Base-by-base conservation (phyloP, 2,888 invertebrate species). In the Ophion ellenae region DNA sequence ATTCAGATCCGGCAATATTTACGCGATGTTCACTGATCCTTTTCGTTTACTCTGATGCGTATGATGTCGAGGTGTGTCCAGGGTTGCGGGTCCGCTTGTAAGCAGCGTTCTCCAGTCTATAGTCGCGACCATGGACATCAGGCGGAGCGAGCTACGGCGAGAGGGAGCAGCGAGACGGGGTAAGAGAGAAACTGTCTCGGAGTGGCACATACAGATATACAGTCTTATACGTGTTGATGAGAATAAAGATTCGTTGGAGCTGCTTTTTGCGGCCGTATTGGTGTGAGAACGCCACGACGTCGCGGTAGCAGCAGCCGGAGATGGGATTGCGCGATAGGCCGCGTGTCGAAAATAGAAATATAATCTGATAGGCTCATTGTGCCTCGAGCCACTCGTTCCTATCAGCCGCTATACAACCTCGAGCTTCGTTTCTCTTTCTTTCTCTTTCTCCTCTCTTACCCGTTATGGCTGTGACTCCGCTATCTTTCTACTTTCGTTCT, bases 341-440 rank as follows among this genome's bases (percentile, higher is more conserved):
- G 92, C 92, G 93, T 93, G 93, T 93, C 93, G 93, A 93, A 93
- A 93, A 93, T 93, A 93, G 93, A 93, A 93, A 93, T 93, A 93
- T 93, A 93, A 93, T 93, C 93, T 93, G 93, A 93, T 93, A 93
- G 93, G 92, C 93, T 93, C 92, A 93, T 93, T 93, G 93, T 93
- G 93, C 93, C 93, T 82, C 88, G 89, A 93, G 93, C 92, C 90
- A 91, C 90, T 90, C 90, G 90, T 87, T 91, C 89, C 91, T 93
- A 92, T 92, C 92, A 91, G 90, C 91, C 90, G 91, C 91, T 89
- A 90, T 90, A 83, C 77, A 89, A 89, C 90, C 90, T 86, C 87
- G 83, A 82, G 87, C 89, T 89, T 85, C 83, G 71, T 67, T 67
- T 78, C 80, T 69, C 74, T 59, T 32, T 84, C 84, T 86, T 80